Percentiles rank a stretch among this genome's conserved stretches.
These are phyloP conservation scores for Cephonodes hylas DNA, from an alignment of 2,888 invertebrate genomes.

Conservation along the genomic window DNA sequence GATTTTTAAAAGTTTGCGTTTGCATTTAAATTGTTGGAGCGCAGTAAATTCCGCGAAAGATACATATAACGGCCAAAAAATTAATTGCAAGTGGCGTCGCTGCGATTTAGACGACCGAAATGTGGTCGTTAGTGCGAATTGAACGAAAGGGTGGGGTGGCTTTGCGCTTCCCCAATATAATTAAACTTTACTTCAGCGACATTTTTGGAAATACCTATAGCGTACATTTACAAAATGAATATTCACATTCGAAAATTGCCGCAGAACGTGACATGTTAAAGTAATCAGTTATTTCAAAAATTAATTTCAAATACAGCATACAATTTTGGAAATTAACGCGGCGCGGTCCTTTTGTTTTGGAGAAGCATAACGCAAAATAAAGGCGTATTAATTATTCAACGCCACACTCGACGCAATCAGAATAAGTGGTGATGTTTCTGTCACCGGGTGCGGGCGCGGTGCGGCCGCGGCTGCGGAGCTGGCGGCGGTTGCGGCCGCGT, in stretches of 20 bases:
- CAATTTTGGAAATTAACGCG: constrained; percentile 61
- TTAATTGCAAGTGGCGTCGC: constrained; percentile 71
- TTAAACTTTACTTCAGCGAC: constrained; percentile 57
- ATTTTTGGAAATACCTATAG: constrained; percentile 42
- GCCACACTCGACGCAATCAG: constrained; percentile 81
- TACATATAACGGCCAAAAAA: constrained; percentile 60
- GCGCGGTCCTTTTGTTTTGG: constrained; percentile 65
- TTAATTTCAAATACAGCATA: constrained; percentile 5
- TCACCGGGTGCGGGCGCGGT: constrained; percentile 59
- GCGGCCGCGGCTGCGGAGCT: constrained; percentile 37
- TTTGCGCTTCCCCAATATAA: constrained; percentile 60
- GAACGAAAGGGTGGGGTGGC: constrained; percentile 62
- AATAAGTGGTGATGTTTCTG: constrained; percentile 81
- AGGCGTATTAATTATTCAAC: constrained; percentile 80
- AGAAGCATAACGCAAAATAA: constrained; percentile 69
- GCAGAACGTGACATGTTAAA: constrained; percentile 12
- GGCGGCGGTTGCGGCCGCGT: constrained; percentile 35
- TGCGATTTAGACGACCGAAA: constrained; percentile 70
- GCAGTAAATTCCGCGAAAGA: constrained; percentile 41
- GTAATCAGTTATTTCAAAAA: constrained; percentile 9
- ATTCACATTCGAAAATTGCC: constrained; percentile 22
- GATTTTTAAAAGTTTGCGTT: neutral
- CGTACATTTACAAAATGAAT: constrained; percentile 22
- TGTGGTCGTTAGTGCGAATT: constrained; percentile 73
- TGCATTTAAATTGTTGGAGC: neutral